Base-by-base conservation (phyloP, 1,140 invertebrate species). In the Achroia grisella region DNA sequence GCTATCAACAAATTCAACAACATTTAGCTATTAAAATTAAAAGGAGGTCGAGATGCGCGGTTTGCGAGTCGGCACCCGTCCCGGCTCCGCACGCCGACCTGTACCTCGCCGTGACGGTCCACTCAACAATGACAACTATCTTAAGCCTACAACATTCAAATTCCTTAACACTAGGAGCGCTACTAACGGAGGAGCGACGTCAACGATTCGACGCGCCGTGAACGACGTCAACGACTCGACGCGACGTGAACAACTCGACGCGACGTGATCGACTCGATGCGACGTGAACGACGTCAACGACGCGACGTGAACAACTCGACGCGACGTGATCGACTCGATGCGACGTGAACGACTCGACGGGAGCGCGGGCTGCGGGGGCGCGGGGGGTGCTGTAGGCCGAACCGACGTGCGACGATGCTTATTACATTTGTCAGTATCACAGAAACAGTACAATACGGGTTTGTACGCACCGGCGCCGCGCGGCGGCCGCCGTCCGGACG, bases 11-110 rank as follows among this genome's bases (percentile, higher is more conserved):
- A 82, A 77, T 75, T 82, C 67, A 82, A 82, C 78, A 79, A 82
- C 75, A 82, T 77, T 82, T 79, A 77, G 78, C 78, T 82, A 82
- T 71, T 79, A 82, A 78, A 78, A 73, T 77, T 77, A 81, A 70
- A 71, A 66, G 67, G 66, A 67, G 67, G 69, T 61, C 56, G 65
- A 72, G 64, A 63, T 44, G 52, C 53, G 59, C 54, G 56, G 58
- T 41, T 39, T 12, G 42, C 43, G 49, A 17, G 36, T 12, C 40
- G 52, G 17, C 40, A 27, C 48, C 54, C 56, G 56, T 37, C 35
- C 56, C 58, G 60, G 56, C 58, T 54, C 57, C 46, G 11, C 33
- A 13, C 5, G 27, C 33, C 52, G 9, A 39, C 48, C 48, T 41
- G 40, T 36, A 52, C 43, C 51, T 44, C 40, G 45, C 52, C 52